phyloP scores from a whole-genome alignment of 2,888 invertebrate genomes.

The Oxyteleia sp. region DNA sequence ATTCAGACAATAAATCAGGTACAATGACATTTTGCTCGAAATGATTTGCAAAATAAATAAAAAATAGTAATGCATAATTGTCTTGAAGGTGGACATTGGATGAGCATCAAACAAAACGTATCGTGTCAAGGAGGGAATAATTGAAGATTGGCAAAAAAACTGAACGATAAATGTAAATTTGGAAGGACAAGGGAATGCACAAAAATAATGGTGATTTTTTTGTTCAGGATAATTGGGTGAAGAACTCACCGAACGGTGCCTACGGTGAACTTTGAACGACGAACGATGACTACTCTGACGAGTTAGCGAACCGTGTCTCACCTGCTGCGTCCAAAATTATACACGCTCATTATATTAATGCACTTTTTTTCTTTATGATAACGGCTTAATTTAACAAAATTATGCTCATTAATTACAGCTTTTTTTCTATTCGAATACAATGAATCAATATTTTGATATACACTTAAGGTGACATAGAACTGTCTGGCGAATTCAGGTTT shows the following conservation, averaged over 20 bases:
- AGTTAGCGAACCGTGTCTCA: slow-evolving; percentile 92
- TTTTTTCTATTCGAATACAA: too few relatives aligned
- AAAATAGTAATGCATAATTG: too few relatives aligned
- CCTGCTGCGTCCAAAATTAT: slow-evolving; percentile 89
- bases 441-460: too few relatives aligned
- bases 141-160: slow-evolving; percentile 38
- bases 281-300: slow-evolving; percentile 89
- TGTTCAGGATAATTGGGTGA: slow-evolving; percentile 66
- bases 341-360: slow-evolving; percentile 84
- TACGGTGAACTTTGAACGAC: slow-evolving; percentile 90
- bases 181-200: slow-evolving; percentile 47
- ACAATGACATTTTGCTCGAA: too few relatives aligned
- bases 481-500: too few relatives aligned
- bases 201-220: slow-evolving; percentile 49
- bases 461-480: too few relatives aligned
- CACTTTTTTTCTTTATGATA: too few relatives aligned
- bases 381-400: too few relatives aligned
- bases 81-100: too few relatives aligned
- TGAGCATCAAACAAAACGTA: slow-evolving; percentile 53
- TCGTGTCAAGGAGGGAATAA: slow-evolving; percentile 22
- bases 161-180: slow-evolving; percentile 31
- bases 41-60: too few relatives aligned
- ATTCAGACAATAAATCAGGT: too few relatives aligned
- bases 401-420: too few relatives aligned
- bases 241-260: slow-evolving; percentile 91